A percentile compares a stretch with the other conserved stretches of the same genome.
Evolutionary conservation across 2,113 vertebrate genomes (phyloP).

Genomic region (Cynopterus brachyotis): DNA sequence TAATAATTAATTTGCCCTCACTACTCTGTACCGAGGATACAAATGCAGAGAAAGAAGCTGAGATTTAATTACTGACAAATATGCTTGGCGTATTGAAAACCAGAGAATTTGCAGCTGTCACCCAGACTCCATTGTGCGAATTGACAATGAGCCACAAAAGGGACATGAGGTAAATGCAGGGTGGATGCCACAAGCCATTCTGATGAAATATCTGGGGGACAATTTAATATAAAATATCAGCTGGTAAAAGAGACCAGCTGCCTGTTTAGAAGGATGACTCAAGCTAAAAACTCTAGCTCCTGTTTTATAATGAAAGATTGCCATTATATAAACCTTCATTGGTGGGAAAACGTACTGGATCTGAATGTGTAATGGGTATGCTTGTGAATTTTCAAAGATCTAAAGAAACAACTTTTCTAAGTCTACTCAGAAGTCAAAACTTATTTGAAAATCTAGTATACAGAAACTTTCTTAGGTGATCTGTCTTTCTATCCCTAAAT

Average conservation of each 20-base stretch:
- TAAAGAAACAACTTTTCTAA: neutral
- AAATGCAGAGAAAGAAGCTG: constrained; percentile 71
- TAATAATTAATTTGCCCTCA: constrained; percentile 75
- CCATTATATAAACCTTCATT: constrained; percentile 24
- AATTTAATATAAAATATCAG: constrained; percentile 78
- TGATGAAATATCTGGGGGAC: constrained; percentile 65
- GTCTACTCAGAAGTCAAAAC: neutral
- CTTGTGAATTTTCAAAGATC: neutral
- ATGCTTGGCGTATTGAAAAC: constrained; percentile 70
- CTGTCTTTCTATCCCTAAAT: neutral
- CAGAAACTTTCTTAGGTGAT: neutral
- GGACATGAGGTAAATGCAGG: constrained; percentile 77
- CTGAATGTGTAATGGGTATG: neutral
- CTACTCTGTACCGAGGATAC: constrained; percentile 60
- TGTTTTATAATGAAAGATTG: constrained; percentile 48
- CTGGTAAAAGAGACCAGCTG: constrained; percentile 72
- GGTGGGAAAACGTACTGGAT: neutral
- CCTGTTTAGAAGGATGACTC: constrained; percentile 63
- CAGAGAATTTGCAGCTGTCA: constrained; percentile 81
- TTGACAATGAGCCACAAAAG: constrained; percentile 75
- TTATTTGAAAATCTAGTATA: neutral
- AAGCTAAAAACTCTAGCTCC: constrained; percentile 50
- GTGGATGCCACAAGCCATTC: constrained; percentile 65
- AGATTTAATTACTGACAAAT: constrained; percentile 78
- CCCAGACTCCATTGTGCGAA: constrained; percentile 78